Conservation (phyloP, 2,113 vertebrate genomes). For the Cephalopterus ornatus region DNA sequence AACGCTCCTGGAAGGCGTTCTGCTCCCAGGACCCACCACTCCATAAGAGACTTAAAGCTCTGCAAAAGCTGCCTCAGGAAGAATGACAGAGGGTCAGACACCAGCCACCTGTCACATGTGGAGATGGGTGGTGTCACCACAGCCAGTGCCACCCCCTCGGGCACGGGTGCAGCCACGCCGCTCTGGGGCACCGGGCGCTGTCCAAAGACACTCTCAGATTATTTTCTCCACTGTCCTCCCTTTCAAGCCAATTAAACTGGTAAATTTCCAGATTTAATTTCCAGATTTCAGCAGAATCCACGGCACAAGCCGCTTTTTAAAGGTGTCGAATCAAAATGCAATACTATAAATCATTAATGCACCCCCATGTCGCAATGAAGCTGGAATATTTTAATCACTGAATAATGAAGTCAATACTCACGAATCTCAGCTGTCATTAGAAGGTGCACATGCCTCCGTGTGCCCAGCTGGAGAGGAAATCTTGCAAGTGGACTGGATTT, state of each 20-base stretch:
- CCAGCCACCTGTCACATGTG: background rate
- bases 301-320: background rate
- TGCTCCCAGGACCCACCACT: background rate
- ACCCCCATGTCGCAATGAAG: background rate
- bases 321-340: background rate
- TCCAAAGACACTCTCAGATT: background rate
- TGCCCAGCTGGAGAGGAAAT: background rate
- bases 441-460: background rate
- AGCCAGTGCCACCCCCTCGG: fast-evolving
- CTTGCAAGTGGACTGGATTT: background rate
- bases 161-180: fast-evolving
- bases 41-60: background rate
- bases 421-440: conserved; percentile 4
- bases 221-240: background rate
- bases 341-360: conserved; percentile 17
- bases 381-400: conserved; percentile 20
- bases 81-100: background rate
- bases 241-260: background rate
- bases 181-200: fast-evolving
- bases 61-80: background rate
- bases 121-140: background rate
- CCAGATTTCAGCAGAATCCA: background rate
- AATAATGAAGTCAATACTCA: conserved; percentile 24
- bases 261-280: background rate
- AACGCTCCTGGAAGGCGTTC: background rate